Base-by-base conservation (phyloP, 2,888 invertebrate species). In the Thecocarcelia acutangulata region DNA sequence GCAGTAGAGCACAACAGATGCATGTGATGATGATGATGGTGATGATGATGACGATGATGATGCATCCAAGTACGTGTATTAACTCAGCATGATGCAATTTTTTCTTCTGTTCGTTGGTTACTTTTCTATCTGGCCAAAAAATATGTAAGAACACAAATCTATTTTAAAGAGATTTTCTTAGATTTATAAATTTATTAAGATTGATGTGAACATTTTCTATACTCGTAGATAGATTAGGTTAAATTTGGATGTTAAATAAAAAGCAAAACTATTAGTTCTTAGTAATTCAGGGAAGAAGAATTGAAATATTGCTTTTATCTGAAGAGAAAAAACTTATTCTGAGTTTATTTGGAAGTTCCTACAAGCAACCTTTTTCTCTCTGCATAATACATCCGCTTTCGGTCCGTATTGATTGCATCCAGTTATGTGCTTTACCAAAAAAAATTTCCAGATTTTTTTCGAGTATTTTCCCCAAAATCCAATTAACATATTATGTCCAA, bases 61-160 rank as follows among this genome's bases (percentile, higher is more conserved):
- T 76, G 76, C 76, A 37, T 50, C 52, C 54, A 13, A 8, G 12
- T 50, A 46, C 5, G 28, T 52, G 54, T 54, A 40, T 64, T 44
- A 56, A 70, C 81, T 54, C 82, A 82, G 82, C 82, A 66, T 78
- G 82, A 82, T 74, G 82, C 64, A 82, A 78, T 76, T 66, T 76
- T 28, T 28, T 28, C 6, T 28, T 28, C 6, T 61, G 37, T 74
- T 80, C n/a, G 21, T 68, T 33, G 33, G 33, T 59, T 72, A 66
- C 21, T 28, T 0, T 40, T 46, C 3, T 24, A 69, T 66, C 42
- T 73, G 40, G 2, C 50, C 19, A 68, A 80, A 59, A 70, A n/a
- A n/a, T n/a, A n/a, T n/a, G n/a, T 33, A 33, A 3, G 33, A 33
- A 8, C 37, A 52, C 11, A 44, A 58, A 81, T 50, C 44, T 66